phyloP scores from a whole-genome alignment of 1,140 invertebrate genomes.

The Gryllus bimaculatus region DNA sequence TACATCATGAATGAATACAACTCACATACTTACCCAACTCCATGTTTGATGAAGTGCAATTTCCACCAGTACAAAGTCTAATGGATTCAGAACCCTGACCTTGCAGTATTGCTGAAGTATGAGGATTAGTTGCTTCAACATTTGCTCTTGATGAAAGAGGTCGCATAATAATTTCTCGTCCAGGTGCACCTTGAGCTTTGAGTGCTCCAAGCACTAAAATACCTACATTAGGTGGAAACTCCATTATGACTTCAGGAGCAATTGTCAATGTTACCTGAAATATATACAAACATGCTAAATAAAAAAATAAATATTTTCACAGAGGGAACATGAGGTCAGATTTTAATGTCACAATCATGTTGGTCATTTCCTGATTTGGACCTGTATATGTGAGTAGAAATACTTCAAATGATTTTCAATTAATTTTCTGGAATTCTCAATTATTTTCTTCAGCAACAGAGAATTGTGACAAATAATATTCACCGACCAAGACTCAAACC shows the following conservation, averaged over 20 bases:
- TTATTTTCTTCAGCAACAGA: too few species aligned
- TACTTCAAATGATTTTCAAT: too few species aligned
- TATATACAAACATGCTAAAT: too few species aligned
- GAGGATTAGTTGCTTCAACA: constrained; percentile 34
- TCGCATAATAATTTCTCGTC: constrained; percentile 74
- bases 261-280: constrained; percentile 68
- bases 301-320: too few species aligned
- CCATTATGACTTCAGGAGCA: constrained; percentile 79
- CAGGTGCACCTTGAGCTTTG: constrained; percentile 68
- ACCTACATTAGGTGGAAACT: constrained; percentile 94
- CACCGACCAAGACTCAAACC: too few species aligned
- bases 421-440: too few species aligned
- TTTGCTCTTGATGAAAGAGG: constrained; percentile 40
- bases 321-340: constrained; percentile 1
- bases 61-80: constrained; percentile 61
- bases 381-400: background rate
- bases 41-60: constrained; percentile 40
- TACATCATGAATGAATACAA: background rate
- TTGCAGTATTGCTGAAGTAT: background rate
- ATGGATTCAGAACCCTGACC: constrained; percentile 41
- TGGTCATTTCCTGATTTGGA: background rate
- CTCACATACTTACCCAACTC: background rate
- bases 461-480: too few species aligned
- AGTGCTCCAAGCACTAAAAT: constrained; percentile 90
- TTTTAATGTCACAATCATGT: background rate